phyloP scores from a whole-genome alignment of 1,140 invertebrate species.

The Drosophila albomicans region DNA sequence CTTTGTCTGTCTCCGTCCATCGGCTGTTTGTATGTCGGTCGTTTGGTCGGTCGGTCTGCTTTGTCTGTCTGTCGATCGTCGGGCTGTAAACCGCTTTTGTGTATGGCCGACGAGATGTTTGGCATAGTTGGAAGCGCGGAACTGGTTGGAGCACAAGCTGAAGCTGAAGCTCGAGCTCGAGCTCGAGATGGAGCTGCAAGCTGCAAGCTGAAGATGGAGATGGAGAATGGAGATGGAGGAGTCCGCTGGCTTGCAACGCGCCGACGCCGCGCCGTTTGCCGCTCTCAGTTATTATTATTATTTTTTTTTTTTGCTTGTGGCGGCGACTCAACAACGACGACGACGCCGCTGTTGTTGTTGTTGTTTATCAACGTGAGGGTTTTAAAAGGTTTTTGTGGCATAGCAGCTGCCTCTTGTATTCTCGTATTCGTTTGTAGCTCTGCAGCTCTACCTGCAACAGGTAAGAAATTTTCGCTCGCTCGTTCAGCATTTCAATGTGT shows the following conservation, averaged over 20 bases:
- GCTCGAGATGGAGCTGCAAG: constrained; percentile 17
- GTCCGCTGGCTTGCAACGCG: constrained; percentile 58
- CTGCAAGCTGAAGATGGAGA: constrained; percentile 13
- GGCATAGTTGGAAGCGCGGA: constrained; percentile 80
- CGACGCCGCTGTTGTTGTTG: constrained; percentile 53
- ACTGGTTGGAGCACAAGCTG: constrained; percentile 64
- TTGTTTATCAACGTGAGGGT: constrained; percentile 77
- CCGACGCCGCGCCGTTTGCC: constrained; percentile 58
- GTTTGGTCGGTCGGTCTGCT: constrained; percentile 30
- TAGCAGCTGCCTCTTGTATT: constrained; percentile 66
- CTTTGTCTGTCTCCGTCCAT: constrained; percentile 34
- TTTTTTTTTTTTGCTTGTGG: constrained; percentile 66
- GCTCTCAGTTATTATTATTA: constrained; percentile 81
- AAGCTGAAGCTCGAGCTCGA: constrained; percentile 35
- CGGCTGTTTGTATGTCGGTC: constrained; percentile 12
- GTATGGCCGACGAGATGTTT: constrained; percentile 76
- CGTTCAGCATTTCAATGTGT: constrained; percentile 76
- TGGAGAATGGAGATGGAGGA: constrained; percentile 33
- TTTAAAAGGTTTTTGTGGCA: constrained; percentile 83
- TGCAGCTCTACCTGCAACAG: constrained; percentile 75
- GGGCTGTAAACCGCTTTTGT: constrained; percentile 78
- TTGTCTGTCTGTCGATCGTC: constrained; percentile 57
- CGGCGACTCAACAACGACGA: constrained; percentile 56
- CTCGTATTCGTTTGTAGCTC: constrained; percentile 7
- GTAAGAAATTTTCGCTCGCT: constrained; percentile 79